These are phyloP conservation scores for Erpetoichthys calabaricus DNA, from an alignment of 2,797 vertebrate genomes.

Conservation along the genomic window DNA sequence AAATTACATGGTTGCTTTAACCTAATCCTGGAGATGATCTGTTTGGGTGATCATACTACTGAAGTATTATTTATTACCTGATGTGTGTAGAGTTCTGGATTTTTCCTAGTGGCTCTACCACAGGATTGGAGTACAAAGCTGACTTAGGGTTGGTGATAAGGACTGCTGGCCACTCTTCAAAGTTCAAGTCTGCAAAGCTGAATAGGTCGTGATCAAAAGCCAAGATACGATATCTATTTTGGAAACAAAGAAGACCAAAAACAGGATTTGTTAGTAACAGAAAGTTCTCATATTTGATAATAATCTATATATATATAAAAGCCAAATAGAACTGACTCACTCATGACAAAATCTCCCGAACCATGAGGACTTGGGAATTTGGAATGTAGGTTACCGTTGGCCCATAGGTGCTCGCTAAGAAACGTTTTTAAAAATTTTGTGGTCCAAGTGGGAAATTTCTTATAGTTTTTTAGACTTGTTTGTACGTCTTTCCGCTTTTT, in stretches of 20 bases:
- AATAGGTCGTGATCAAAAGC: conserved; percentile 88
- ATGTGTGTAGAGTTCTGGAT: conserved; percentile 79
- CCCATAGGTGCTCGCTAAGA: no score
- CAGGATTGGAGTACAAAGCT: conserved; percentile 69
- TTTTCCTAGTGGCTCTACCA: conserved; percentile 66
- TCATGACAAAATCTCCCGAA: no score
- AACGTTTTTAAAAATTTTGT: no score
- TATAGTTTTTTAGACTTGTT: no score
- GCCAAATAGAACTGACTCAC: no score
- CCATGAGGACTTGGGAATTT: no score
- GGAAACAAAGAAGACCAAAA: conserved; percentile 4
- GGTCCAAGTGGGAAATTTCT: no score
- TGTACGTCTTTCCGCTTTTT: no score
- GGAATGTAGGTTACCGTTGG: no score
- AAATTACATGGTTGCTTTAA: neutral
- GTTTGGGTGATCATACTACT: neutral
- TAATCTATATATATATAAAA: no score
- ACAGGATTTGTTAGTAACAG: neutral
- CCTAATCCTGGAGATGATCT: neutral
- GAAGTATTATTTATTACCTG: conserved; percentile 49
- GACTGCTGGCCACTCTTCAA: conserved; percentile 79
- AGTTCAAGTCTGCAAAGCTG: conserved; percentile 78
- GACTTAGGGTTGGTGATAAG: conserved; percentile 94
- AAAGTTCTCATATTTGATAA: no score
- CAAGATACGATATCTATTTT: conserved; percentile 73